Evolutionary conservation across 2,797 vertebrate genomes (phyloP).

Genomic region (Myiotriccus ornatus): DNA sequence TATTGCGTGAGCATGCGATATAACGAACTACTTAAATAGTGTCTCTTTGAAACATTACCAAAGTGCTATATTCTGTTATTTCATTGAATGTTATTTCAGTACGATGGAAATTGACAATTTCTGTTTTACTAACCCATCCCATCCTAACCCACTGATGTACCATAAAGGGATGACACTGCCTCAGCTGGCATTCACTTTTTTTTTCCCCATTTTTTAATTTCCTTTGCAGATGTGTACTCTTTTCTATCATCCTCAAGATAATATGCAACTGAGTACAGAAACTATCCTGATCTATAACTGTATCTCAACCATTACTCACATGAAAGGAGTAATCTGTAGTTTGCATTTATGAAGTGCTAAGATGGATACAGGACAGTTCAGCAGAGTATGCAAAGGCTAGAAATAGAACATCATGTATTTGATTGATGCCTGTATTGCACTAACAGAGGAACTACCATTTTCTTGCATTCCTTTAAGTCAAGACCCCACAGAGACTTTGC

Average conservation of each 20-base stretch:
- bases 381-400: not conserved
- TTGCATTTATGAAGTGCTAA: not conserved
- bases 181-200: not conserved
- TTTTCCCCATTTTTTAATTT: not conserved
- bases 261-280: not conserved
- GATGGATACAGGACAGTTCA: not conserved
- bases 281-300: not conserved
- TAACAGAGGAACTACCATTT: not conserved
- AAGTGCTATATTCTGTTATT: not conserved
- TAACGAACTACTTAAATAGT: not conserved
- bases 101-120: not conserved
- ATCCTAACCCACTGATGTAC: not conserved
- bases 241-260: not conserved
- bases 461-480: not conserved
- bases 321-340: not conserved
- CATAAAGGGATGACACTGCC: not conserved
- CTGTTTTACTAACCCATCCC: not conserved
- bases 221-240: not conserved
- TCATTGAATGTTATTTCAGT: not conserved
- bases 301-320: not conserved
- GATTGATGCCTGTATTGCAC: not conserved
- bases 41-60: not conserved
- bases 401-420: not conserved
- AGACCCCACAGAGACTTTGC: not conserved
- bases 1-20: not conserved